A percentile compares a stretch with the other conserved stretches of the same genome.
Evolutionary conservation across 2,113 vertebrate genomes (phyloP).

Genomic region (Saccopteryx bilineata): DNA sequence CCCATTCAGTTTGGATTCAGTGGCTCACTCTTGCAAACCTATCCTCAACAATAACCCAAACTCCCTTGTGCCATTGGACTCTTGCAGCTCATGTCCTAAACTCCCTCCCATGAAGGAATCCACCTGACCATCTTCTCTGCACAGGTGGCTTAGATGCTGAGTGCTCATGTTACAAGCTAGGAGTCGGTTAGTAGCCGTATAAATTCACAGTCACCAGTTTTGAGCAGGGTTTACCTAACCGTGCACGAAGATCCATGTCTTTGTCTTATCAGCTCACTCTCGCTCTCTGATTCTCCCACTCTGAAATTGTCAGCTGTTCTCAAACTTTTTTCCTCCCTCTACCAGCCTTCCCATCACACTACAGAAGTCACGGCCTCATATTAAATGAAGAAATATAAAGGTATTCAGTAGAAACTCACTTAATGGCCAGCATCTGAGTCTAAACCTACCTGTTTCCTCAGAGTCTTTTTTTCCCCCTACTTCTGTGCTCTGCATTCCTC

Average conservation of each 20-base stretch:
- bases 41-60: neutral
- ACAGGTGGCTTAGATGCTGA: neutral
- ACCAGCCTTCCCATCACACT: neutral
- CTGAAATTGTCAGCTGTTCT: neutral
- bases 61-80: neutral
- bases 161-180: neutral
- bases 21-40: neutral
- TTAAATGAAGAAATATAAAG: neutral
- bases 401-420: neutral
- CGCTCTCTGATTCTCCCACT: neutral
- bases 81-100: neutral
- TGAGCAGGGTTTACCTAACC: neutral
- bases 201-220: neutral
- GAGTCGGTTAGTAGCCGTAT: neutral
- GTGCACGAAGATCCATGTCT: accelerated
- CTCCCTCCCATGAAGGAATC: neutral
- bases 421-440: neutral
- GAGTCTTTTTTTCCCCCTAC: neutral
- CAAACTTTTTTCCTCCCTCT: neutral
- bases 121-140: neutral
- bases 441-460: neutral
- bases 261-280: neutral
- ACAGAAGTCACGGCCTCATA: neutral
- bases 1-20: neutral
- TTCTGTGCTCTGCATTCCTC: neutral